Evolutionary conservation across 1,140 invertebrate species (phyloP).

Genomic region (Drosophila mayri): DNA sequence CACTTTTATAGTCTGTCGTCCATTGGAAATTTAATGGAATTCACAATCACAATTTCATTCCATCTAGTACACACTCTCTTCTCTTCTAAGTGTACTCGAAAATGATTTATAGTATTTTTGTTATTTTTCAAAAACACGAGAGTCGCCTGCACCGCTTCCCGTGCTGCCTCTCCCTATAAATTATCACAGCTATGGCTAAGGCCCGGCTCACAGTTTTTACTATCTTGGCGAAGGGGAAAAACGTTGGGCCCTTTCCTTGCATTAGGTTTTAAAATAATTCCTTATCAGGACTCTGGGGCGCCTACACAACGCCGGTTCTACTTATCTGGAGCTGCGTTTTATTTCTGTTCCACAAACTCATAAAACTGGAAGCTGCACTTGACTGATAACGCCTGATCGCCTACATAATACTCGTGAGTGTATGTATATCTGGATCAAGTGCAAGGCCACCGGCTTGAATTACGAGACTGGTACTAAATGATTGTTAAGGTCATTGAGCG

Average conservation of each 20-base stretch:
- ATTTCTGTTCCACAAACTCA: not conserved
- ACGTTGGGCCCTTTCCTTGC: conserved; percentile 6
- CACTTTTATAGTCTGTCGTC: conserved; percentile 68
- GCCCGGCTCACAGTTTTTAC: conserved; percentile 7
- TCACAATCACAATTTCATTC: conserved; percentile 61
- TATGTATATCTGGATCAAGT: conserved; percentile 51
- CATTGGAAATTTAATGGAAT: conserved; percentile 41
- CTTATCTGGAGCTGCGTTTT: conserved; percentile 24
- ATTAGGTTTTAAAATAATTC: conserved; percentile 3
- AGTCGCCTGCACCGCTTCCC: conserved; percentile 13
- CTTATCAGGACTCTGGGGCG: conserved; percentile 23
- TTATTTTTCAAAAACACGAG: conserved; percentile 67
- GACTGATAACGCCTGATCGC: conserved; percentile 54
- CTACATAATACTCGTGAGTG: not conserved
- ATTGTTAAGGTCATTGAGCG: conserved; percentile 9
- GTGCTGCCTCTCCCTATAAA: conserved; percentile 22
- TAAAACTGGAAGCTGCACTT: conserved; percentile 57
- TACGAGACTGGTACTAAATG: conserved; percentile 6
- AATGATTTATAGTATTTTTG: conserved; percentile 75
- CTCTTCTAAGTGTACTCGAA: conserved; percentile 35
- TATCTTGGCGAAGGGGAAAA: not conserved
- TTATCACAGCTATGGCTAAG: conserved; percentile 47
- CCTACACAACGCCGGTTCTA: conserved; percentile 15
- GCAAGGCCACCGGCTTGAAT: conserved; percentile 31
- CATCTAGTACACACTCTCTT: conserved; percentile 33